Base-by-base conservation (phyloP, 2,797 vertebrate genomes). In the Todus mexicanus region DNA sequence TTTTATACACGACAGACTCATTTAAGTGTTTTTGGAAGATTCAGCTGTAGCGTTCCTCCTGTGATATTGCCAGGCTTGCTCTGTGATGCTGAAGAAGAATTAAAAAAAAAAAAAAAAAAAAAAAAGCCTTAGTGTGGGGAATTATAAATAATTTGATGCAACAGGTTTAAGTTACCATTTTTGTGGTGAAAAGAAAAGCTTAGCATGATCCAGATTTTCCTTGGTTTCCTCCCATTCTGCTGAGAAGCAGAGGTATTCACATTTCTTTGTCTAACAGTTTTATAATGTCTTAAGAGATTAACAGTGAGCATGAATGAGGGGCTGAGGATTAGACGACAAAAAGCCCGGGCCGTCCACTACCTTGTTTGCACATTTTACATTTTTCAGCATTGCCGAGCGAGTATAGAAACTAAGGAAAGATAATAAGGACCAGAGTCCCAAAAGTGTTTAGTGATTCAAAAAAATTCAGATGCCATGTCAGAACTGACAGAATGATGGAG, bases 241-340 rank as follows among this genome's bases (percentile, higher is more conserved):
- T 96, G 96, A 97, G 97, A 97, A 96, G 97, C 97, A 98, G 97
- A 98, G 97, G 98, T 98, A 98, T 98, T 98, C 98, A 98, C 97
- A 73, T 98, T 97, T 97, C 98, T 98, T 98, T 98, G 98, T 98
- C 97, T 97, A 97, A 97, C 97, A 97, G 97, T 98, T 98, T 98
- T 98, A 98, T 98, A 98, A 98, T 98, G 98, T 98, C 97, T 98
- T 98, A 98, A 98, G 98, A 99, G 99, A 99, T 99, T 99, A 99
- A 98, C 98, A 98, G 98, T 97, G 98, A 98, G 98, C 98, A 98
- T 99, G 99, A 99, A 99, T 99, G 98, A 98, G 97, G 98, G 98
- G 97, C 97, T 96, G 97, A 97, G 98, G 99, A 99, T 99, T 99
- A 99, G 98, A 97, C 97, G 97, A 97, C 97, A 98, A 97, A 98